Evolutionary conservation across 2,113 vertebrate species (phyloP).

Genomic region (Eidolon helvum): DNA sequence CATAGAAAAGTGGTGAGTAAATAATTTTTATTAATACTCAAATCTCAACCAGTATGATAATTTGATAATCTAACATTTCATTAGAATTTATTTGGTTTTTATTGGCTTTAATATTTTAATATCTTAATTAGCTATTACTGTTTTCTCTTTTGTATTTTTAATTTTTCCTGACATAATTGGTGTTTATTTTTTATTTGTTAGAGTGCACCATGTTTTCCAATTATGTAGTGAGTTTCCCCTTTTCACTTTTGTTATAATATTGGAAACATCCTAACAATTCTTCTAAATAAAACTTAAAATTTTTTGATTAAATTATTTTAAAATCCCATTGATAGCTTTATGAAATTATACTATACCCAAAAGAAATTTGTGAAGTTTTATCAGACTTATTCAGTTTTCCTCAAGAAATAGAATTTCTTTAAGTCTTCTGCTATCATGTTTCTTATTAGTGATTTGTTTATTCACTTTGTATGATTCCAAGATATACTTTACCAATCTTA

Average conservation of each 20-base stretch:
- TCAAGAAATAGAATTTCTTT: neutral
- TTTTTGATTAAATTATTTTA: neutral
- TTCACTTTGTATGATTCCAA: neutral
- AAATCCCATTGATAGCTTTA: neutral
- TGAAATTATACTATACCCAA: neutral
- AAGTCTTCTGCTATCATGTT: neutral
- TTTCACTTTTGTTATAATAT: neutral
- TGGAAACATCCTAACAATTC: neutral
- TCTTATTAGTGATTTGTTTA: neutral
- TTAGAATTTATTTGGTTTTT: neutral
- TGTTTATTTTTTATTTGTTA: neutral
- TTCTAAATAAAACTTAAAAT: neutral
- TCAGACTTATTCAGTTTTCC: neutral
- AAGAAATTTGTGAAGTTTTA: neutral
- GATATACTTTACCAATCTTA: neutral
- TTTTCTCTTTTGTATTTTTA: neutral
- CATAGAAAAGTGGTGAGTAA: neutral
- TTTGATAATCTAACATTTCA: neutral
- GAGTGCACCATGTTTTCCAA: neutral
- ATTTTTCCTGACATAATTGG: neutral
- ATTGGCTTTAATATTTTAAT: neutral
- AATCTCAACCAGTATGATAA: neutral
- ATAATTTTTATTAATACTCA: neutral
- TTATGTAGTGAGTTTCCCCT: neutral
- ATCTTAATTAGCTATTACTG: neutral